Evolutionary conservation across 2,888 invertebrate genomes (phyloP).

Genomic region (Thumatha senex): DNA sequence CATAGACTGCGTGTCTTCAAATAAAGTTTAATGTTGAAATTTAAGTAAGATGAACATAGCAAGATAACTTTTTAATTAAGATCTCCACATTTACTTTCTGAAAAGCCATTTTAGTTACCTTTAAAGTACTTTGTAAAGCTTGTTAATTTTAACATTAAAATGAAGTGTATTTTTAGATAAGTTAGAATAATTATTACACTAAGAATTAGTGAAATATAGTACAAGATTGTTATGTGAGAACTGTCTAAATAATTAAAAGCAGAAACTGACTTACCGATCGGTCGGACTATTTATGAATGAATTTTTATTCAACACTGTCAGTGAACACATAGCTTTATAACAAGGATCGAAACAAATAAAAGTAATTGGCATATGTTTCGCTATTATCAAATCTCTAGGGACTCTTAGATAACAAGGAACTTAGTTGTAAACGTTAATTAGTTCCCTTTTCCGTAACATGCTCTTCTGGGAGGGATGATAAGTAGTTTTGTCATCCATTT

Average conservation of each 20-base stretch:
- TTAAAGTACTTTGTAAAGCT: background rate
- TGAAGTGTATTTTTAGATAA: slow-evolving; percentile 8
- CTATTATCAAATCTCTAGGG: background rate
- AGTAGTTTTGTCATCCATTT: too few species aligned
- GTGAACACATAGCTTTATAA: background rate
- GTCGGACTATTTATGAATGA: too few species aligned
- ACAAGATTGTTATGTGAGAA: too few species aligned
- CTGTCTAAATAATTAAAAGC: too few species aligned
- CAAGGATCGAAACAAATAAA: background rate
- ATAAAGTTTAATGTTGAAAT: background rate
- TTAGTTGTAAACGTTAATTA: slow-evolving; percentile 2
- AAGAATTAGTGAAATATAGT: too few species aligned
- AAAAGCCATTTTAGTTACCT: background rate
- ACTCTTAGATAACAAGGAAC: background rate
- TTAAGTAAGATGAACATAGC: background rate
- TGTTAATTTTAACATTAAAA: slow-evolving; percentile 11
- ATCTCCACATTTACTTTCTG: background rate
- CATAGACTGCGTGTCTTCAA: background rate
- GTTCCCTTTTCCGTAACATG: background rate
- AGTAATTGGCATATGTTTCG: background rate
- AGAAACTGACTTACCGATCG: too few species aligned
- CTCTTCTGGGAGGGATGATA: too few species aligned
- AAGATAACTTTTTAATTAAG: background rate
- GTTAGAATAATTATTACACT: too few species aligned
- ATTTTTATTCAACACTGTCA: background rate